phyloP scores from a whole-genome alignment of 2,888 invertebrate genomes.

The Sesia apiformis region DNA sequence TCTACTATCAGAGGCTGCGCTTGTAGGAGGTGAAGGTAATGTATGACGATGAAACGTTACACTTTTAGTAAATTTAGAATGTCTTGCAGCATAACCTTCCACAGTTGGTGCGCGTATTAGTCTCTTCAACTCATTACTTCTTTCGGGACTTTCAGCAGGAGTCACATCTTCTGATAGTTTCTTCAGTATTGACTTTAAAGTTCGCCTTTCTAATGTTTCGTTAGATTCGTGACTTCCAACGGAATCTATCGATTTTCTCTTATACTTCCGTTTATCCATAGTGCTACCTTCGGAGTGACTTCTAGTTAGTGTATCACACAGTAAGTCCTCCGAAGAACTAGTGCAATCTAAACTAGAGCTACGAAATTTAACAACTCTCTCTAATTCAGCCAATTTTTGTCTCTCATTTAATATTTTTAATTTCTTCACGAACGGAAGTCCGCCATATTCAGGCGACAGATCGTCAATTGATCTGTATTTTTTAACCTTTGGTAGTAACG shows the following conservation, averaged over 20 bases:
- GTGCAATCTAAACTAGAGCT: conserved; percentile 87
- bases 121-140: conserved; percentile 77
- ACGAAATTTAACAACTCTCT: conserved; percentile 82
- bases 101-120: conserved; percentile 87
- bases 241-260: conserved; percentile 57
- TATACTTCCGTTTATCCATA: conserved; percentile 76
- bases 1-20: conserved; percentile 49
- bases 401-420: conserved; percentile 91
- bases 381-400: conserved; percentile 88
- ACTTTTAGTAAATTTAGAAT: conserved; percentile 90
- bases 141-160: conserved; percentile 59
- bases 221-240: conserved; percentile 73
- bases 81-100: conserved; percentile 91
- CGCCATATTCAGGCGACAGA: conserved; percentile 89
- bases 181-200: conserved; percentile 89
- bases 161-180: conserved; percentile 83
- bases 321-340: conserved; percentile 74
- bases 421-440: conserved; percentile 90
- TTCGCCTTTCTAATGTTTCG: conserved; percentile 87
- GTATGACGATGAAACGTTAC: conserved; percentile 91
- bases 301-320: conserved; percentile 78
- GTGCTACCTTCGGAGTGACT: conserved; percentile 89
- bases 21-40: conserved; percentile 84
- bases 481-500: conserved; percentile 68
- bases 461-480: conserved; percentile 90